Evolutionary conservation across 2,113 vertebrate genomes (phyloP), one percentile per base, ranked within the genome.

Genomic region (Nothobranchius furzeri): DNA sequence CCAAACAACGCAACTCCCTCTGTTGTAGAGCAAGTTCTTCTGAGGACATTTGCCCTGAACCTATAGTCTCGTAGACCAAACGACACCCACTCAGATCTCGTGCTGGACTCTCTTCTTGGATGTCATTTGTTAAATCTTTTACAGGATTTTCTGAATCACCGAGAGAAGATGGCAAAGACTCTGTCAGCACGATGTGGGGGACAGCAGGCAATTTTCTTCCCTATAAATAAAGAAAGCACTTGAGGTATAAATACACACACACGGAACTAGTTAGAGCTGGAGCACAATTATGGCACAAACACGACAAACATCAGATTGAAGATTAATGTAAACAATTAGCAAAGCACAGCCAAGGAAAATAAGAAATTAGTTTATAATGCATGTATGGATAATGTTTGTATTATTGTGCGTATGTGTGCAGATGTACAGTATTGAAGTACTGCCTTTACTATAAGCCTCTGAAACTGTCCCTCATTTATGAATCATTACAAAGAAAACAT

Each of bases 161-260:
- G 0, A 87, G 68, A 5, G 92, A 88, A 40, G 78, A 80, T 0
- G 94, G 89, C 56, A 76, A 78, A 59, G 93, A 95, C 64, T 93
- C 88, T 24, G 94, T 96, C 90, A 95, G 85, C 79, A 95, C 78
- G 84, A 96, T 95, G 87, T 83, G 90, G 7, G 96, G 95, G 68
- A 96, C 75, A 36, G 91, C 89, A 85, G 84, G 80, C 24, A 73
- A 63, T 63, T 54, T 64, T 65, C 85, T 86, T 74, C 57, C 88
- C 91, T 94, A 90, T 43, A 73, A 86, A 89, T 63, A 67, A 78
- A 80, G 58, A 89, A 63, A 86, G 76, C 60, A 75, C 70, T 79
- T 76, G 15, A 70, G 37, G 59, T 70, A 76, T 72, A 66, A 60
- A 79, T 50, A 67, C n/a, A 69, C 70, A 77, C 70, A 84, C 43